Evolutionary conservation across 2,888 invertebrate genomes (phyloP), one percentile per base, ranked within the genome.

Genomic region (Punctoribates punctum): DNA sequence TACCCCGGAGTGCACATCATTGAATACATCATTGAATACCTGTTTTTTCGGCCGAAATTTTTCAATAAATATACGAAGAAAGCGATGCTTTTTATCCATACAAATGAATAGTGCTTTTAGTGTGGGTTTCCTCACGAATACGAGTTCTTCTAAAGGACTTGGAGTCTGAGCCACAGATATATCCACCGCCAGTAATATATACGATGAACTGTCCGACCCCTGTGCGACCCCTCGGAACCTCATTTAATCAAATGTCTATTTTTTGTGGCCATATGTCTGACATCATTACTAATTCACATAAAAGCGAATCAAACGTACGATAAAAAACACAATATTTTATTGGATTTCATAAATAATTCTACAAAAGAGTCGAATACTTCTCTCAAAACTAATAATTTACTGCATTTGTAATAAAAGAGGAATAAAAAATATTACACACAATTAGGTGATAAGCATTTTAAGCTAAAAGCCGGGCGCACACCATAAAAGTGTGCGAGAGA

Each of bases 361-460:
- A n/a, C 25, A 11, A 48, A 48, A 48, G 2, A 34, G 34, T 34
- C n/a, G 17, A 57, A 25, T 23, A 20, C 11, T 57, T 57, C 25
- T 25, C 20, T n/a, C 17, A 51, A 6, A 57, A n/a, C 23, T 23
- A 57, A 57, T 57, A 57, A 57, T 60, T 60, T 60, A 27, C 13
- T 60, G 60, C 60, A 27, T 60, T 60, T 60, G 23, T 17, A 17
- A 23, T 23, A 23, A 20, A 60, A 27, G 9, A 6, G 29, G 23
- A 60, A 23, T 27, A 60, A 60, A 25, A 23, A 17, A 65, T 29
- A 42, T 42, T 70, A 34, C 23, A 42, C 42, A 70, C 23, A 13
- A 70, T 70, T 70, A 46, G 34, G 70, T 70, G 70, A 70, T 70
- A 70, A 70, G 70, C 70, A 46, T 4, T 46, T 70, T 20, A n/a